Conservation (phyloP, 2,888 invertebrate genomes). For the Dryococelus australis region DNA sequence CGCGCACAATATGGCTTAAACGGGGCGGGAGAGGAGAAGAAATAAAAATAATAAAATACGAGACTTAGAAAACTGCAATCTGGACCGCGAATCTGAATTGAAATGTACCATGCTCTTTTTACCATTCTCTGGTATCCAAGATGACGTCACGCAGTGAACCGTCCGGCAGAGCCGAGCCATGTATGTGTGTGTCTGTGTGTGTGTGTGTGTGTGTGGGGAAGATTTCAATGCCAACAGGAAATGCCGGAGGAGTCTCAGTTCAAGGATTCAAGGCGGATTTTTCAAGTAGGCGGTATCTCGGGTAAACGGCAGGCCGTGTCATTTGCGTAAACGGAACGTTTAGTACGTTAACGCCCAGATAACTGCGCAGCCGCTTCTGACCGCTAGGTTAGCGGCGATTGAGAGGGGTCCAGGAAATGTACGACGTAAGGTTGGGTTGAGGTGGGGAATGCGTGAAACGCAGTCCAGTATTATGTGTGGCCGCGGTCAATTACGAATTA, state of each 20-base stretch:
- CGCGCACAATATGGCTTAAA: neutral
- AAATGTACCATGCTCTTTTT: neutral
- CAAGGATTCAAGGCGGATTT: neutral
- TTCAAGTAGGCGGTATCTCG: too few species aligned
- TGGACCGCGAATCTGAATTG: neutral
- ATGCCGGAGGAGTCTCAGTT: neutral
- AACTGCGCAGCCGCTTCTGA: neutral
- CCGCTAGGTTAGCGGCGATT: too few species aligned
- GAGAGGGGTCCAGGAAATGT: too few species aligned
- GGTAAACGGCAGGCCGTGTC: neutral
- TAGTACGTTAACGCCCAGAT: neutral
- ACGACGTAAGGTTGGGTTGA: too few species aligned
- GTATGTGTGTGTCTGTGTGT: too few species aligned
- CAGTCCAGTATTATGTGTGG: neutral
- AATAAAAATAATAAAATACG: neutral
- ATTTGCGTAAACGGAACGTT: conserved; percentile 3
- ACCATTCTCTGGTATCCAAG: neutral
- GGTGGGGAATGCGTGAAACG: neutral
- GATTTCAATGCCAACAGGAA: neutral
- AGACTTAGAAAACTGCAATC: neutral
- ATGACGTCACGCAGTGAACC: neutral
- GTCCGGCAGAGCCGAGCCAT: too few species aligned
- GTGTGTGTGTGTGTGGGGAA: too few species aligned
- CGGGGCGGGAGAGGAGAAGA: neutral
- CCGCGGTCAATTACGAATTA: neutral